phyloP scores from a whole-genome alignment of 1,140 invertebrate species.

The Atopsyche davidsoni region DNA sequence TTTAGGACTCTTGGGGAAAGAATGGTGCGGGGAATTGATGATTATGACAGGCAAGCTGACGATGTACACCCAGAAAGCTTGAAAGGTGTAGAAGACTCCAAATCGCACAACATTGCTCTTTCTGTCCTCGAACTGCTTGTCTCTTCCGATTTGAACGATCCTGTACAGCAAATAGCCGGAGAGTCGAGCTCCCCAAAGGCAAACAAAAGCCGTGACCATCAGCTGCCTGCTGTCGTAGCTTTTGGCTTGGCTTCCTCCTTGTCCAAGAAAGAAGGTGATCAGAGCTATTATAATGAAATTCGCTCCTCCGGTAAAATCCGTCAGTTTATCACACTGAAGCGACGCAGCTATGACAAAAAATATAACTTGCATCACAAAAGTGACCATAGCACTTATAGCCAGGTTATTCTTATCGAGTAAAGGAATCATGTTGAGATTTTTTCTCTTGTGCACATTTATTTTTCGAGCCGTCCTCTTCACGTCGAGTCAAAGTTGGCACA shows the following conservation, averaged over 20 bases:
- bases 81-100: conserved; percentile 87
- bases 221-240: conserved; percentile 79
- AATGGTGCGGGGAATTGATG: conserved; percentile 80
- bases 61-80: conserved; percentile 89
- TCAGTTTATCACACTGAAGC: conserved; percentile 84
- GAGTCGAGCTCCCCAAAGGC: conserved; percentile 77
- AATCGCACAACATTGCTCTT: conserved; percentile 79
- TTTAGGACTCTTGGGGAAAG: conserved; percentile 67
- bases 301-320: conserved; percentile 85
- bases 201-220: conserved; percentile 80
- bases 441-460: background rate
- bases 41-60: conserved; percentile 89
- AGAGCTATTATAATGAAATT: conserved; percentile 87
- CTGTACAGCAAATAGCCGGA: conserved; percentile 82
- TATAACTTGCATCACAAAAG: conserved; percentile 77
- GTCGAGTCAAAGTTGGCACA: background rate
- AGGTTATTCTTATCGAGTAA: conserved; percentile 82
- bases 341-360: conserved; percentile 82
- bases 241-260: conserved; percentile 62
- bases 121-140: conserved; percentile 85
- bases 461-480: conserved; percentile 1
- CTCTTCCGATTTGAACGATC: conserved; percentile 82
- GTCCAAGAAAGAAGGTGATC: conserved; percentile 78
- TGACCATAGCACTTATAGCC: conserved; percentile 82
- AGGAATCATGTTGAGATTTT: conserved; percentile 47